phyloP scores from a whole-genome alignment of 1,140 invertebrate species.

The Drosophila nikananu region DNA sequence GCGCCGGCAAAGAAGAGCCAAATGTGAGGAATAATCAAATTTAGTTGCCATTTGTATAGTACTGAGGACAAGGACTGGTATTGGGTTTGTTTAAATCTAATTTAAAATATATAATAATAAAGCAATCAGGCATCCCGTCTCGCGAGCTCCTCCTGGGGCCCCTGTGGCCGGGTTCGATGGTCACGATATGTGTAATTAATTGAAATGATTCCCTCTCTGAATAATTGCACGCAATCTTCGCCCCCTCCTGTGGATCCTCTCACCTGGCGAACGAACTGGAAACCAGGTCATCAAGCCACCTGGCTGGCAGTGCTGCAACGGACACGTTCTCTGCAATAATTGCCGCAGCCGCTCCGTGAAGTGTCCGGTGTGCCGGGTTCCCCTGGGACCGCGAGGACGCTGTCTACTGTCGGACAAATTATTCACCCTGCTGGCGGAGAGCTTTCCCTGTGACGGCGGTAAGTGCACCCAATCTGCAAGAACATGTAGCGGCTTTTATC shows the following conservation, averaged over 20 bases:
- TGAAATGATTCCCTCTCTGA: constrained; percentile 27
- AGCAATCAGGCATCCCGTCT: constrained; percentile 22
- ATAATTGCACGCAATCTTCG: constrained; percentile 27
- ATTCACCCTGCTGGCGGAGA: constrained; percentile 84
- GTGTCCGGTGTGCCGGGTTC: constrained; percentile 85
- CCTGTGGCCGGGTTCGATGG: not conserved
- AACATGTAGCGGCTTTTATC: constrained; percentile 30
- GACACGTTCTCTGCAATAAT: constrained; percentile 85
- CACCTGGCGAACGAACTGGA: constrained; percentile 12
- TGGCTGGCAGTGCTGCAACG: constrained; percentile 86
- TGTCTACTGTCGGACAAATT: constrained; percentile 86
- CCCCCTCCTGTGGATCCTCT: constrained; percentile 2
- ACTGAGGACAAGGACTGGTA: constrained; percentile 11
- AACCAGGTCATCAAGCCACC: constrained; percentile 85
- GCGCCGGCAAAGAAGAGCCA: not conserved
- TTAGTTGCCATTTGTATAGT: constrained; percentile 35
- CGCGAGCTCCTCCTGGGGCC: too few species aligned
- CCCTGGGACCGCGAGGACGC: constrained; percentile 82
- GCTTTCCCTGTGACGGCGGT: constrained; percentile 85
- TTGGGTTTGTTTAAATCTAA: constrained; percentile 26
- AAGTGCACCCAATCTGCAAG: constrained; percentile 43
- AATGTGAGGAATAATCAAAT: constrained; percentile 47
- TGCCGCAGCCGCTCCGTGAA: constrained; percentile 85
- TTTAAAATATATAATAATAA: constrained; percentile 13
- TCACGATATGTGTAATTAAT: constrained; percentile 32